These are phyloP conservation scores for Ianthella basta DNA, from an alignment of 37 sponge, comb jelly and placozoan species.

Conservation along the genomic window DNA sequence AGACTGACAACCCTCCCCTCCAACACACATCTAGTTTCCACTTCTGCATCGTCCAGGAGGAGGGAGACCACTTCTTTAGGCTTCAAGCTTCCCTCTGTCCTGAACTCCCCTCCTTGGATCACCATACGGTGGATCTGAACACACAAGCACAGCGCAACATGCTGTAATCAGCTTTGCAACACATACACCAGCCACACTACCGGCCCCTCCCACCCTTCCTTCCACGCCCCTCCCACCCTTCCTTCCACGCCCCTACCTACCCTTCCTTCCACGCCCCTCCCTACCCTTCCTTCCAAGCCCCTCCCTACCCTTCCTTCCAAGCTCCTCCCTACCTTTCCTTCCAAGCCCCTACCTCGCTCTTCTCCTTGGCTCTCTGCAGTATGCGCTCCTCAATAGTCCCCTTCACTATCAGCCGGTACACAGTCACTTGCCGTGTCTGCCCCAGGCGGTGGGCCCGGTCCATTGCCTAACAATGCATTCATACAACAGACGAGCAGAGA, in stretches of 20 bases:
- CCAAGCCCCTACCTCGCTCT: constrained; percentile 82
- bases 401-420: constrained; percentile 91
- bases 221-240: constrained; percentile 88
- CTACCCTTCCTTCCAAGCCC: too few species aligned
- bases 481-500: too few species aligned
- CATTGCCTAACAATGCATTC: constrained; percentile 72
- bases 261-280: constrained; percentile 94
- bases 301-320: constrained; percentile 90
- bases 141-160: constrained; percentile 1
- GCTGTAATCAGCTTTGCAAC: neutral
- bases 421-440: constrained; percentile 96
- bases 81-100: constrained; percentile 78
- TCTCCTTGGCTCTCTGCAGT: constrained; percentile 92
- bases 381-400: constrained; percentile 95
- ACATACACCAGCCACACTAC: neutral
- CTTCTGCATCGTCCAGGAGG: constrained; percentile 89
- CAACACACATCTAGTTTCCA: constrained; percentile 92
- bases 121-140: constrained; percentile 95
- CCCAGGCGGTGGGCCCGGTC: constrained; percentile 97
- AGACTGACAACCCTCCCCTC: too few species aligned
- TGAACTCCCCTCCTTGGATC: constrained; percentile 94
- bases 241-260: constrained; percentile 87
- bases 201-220: constrained; percentile 93
- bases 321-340: too few species aligned
- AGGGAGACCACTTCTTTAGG: constrained; percentile 95